Evolutionary conservation across 2,797 vertebrate genomes (phyloP), one percentile per base, ranked within the genome.

Genomic region (Danio tinwini): DNA sequence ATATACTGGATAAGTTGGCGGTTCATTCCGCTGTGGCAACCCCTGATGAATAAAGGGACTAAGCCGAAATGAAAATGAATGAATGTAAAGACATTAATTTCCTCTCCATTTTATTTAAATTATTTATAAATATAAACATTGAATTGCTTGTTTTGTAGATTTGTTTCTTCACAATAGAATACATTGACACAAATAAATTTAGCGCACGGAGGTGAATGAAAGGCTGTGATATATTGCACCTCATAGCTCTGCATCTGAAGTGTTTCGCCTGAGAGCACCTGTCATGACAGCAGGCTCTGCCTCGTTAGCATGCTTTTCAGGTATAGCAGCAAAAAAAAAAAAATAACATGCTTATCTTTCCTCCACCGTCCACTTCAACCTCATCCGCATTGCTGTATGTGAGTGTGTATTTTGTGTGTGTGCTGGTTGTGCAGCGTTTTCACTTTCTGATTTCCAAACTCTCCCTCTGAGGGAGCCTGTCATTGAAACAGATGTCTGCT

Each of bases 401-500:
- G 58, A 63, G 56, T 59, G 44, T 75, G 74, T 81, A 45, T 78
- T 59, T 45, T 44, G 42, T 68, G 45, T 76, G 58, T 70, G 65
- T 44, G 45, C 58, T 17, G 49, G 21, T 63, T 64, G 21, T 79
- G 64, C 81, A 71, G 73, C 37, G 29, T 80, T 80, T 83, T 76
- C 62, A 79, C 53, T 79, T 84, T 82, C 71, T 71, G 47, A 75
- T 72, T 21, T 55, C 62, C 63, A 62, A 74, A 68, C n/a, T 61
- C 37, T 76, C 63, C 75, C 73, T 80, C 40, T 69, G 56, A 77
- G 80, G 64, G 76, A 56, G 47, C 12, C 67, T 62, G 71, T 81
- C 78, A 77, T 80, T 79, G 70, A 78, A 81, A 76, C 70, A 79
- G 72, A 77, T 80, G 62, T 81, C 79, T 68, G 71, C 73, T 62